Conservation (phyloP, 2,113 vertebrate species). For the Lanius collurio region DNA sequence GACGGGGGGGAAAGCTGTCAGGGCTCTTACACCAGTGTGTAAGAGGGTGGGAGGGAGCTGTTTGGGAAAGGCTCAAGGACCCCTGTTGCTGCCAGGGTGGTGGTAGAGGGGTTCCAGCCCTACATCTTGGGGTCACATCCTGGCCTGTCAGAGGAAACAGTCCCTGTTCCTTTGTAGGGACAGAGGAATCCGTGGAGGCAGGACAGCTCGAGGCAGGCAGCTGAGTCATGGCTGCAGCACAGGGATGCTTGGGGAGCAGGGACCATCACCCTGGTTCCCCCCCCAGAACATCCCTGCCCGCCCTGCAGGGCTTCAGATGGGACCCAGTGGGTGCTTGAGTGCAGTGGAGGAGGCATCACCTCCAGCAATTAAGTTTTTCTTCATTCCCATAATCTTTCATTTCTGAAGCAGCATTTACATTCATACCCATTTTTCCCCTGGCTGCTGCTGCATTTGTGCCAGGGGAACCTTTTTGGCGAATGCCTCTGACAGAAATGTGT, state of each 20-base stretch:
- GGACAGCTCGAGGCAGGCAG: neutral
- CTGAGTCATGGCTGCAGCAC: neutral
- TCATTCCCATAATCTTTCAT: neutral
- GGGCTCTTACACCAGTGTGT: neutral
- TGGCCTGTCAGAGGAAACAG: neutral
- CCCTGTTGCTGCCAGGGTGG: neutral
- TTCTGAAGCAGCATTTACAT: neutral
- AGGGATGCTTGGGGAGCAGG: neutral
- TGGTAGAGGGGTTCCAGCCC: neutral
- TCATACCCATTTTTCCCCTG: neutral
- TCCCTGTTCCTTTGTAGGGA: fast-evolving
- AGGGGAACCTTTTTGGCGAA: conserved; percentile 32
- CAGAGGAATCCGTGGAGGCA: neutral
- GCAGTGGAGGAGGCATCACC: neutral
- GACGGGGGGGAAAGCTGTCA: neutral
- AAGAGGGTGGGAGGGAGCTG: fast-evolving
- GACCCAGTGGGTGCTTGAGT: fast-evolving
- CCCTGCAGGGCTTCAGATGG: neutral
- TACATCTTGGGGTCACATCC: fast-evolving
- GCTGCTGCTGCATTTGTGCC: conserved; percentile 3
- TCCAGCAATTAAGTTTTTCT: neutral
- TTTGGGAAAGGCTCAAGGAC: neutral
- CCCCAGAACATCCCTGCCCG: fast-evolving
- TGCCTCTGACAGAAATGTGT: conserved; percentile 50
- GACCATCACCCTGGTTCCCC: neutral